Conservation (phyloP, 2,797 vertebrate genomes). For the Otus scops region DNA sequence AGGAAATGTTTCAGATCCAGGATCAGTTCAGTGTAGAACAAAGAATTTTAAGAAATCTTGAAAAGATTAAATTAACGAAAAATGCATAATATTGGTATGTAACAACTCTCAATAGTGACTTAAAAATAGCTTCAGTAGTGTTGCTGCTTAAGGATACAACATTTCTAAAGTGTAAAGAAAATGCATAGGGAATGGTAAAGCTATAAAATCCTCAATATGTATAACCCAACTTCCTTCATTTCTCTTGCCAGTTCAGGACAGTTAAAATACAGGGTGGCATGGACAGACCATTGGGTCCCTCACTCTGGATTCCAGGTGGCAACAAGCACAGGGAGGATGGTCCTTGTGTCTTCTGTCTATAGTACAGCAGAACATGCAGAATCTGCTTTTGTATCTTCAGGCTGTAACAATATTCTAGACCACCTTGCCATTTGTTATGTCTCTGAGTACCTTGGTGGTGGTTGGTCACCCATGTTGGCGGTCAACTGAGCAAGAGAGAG, state of each 20-base stretch:
- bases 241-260: neutral
- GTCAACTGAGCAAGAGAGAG: neutral
- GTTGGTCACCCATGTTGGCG: neutral
- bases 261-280: rapidly evolving
- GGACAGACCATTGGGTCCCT: neutral
- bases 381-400: neutral
- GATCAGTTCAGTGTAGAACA: neutral
- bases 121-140: neutral
- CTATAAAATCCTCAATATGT: neutral
- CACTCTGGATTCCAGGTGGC: neutral
- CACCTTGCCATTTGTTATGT: neutral
- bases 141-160: neutral
- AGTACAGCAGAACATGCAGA: neutral
- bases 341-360: neutral
- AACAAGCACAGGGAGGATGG: neutral
- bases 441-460: neutral
- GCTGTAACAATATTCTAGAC: neutral
- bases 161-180: neutral
- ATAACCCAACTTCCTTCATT: neutral
- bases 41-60: neutral
- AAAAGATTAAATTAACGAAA: neutral
- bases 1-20: neutral
- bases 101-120: neutral
- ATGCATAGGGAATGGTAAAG: neutral
- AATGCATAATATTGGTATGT: neutral